phyloP scores from a whole-genome alignment of 2,888 invertebrate species.

The Lasioglossum leucozonium region DNA sequence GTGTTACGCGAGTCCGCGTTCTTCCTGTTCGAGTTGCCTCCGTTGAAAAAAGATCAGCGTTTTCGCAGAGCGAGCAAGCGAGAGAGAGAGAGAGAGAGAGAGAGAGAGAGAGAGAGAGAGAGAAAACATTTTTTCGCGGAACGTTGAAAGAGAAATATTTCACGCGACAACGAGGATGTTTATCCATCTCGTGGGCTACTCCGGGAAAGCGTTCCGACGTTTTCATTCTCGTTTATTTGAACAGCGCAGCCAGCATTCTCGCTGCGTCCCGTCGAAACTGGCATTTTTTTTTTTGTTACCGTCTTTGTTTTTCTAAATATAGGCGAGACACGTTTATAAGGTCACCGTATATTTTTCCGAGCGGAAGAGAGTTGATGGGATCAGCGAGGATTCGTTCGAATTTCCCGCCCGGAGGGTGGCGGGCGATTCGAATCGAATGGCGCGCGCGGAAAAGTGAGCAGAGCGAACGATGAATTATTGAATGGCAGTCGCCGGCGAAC shows the following conservation, averaged over 20 bases:
- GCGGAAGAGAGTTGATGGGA: not conserved
- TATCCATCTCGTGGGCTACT: not conserved
- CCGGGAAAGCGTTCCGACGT: not conserved
- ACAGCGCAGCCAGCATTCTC: not conserved
- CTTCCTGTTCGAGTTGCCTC: not conserved
- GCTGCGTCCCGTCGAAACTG: not conserved
- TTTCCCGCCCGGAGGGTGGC: conserved; percentile 8
- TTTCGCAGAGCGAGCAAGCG: not conserved
- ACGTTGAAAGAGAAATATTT: not conserved
- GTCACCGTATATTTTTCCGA: not conserved
- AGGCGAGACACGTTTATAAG: not conserved
- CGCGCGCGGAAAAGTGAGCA: conserved; percentile 26
- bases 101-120: not conserved
- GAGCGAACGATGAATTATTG: conserved; percentile 46
- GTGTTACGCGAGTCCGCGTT: not conserved
- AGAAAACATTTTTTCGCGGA: not conserved
- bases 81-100: not conserved
- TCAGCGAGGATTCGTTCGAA: not conserved
- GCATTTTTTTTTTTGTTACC: not conserved
- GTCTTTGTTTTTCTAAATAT: not conserved
- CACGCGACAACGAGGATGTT: not conserved
- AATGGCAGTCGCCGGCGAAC: conserved; percentile 19
- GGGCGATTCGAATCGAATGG: not conserved
- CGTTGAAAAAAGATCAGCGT: not conserved
- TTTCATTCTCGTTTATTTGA: not conserved